Base-by-base conservation (phyloP, 2,113 vertebrate species). In the Oncorhynchus clarkii region DNA sequence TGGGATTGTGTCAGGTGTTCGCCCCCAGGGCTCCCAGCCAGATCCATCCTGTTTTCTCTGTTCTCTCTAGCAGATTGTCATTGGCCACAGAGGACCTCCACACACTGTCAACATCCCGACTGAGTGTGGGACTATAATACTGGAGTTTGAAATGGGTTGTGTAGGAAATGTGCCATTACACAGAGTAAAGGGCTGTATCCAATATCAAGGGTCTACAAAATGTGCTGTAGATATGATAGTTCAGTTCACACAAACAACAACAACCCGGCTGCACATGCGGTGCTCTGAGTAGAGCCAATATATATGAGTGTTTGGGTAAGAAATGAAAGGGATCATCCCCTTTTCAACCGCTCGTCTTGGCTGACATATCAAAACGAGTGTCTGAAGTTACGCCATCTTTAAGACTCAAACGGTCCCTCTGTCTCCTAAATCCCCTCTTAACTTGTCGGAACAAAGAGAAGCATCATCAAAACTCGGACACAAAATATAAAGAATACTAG, bases 361-460 rank as follows among this genome's bases (percentile, higher is more conserved):
- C 59, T 24, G 8, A 62, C 59, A 62, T 72, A 75, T 48, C 68
- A 72, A 78, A 84, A 85, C 84, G 73, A 68, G 49, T 72, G 68
- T 81, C 80, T 80, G 71, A 85, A 80, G 82, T 82, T 18, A 62
- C 5, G 59, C 66, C 66, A 67, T 67, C 66, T 31, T 62, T 62
- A 62, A 62, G 59, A 62, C 59, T 22, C 59, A 62, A 62, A 22
- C 2, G 9, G 20, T 62, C n/a, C 59, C 59, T 8, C 59, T n/a
- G 59, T 62, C 59, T 62, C n/a, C 51, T 24, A 22, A 62, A 62
- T 62, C 59, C 7, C 59, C 85, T 85, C 84, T 86, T 87, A 84
- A 89, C 80, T 79, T 20, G 73, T 34, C 81, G 88, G 86, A 88
- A 89, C 85, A 91, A 89, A 90, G 59, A 88, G 87, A 81, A 77